Evolutionary conservation across 1,140 invertebrate species (phyloP), one percentile per base, ranked within the genome.

Genomic region (Orius insidiosus): DNA sequence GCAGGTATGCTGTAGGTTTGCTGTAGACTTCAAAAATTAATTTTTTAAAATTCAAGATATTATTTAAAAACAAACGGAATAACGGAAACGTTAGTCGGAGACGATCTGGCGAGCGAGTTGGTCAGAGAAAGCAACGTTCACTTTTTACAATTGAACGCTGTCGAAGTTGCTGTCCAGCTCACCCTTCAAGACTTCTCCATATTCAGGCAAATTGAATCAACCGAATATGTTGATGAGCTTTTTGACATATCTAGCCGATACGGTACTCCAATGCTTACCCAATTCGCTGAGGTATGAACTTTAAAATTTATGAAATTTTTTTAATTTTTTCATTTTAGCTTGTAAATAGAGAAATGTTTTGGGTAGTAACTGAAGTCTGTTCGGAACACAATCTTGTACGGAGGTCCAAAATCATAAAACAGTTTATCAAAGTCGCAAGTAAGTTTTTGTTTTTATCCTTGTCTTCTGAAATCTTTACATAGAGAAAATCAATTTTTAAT

Each of bases 291-390:
- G 61, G 71, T 74, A 52, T n/a, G n/a, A n/a, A n/a, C n/a, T n/a
- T n/a, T n/a, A n/a, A n/a, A n/a, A n/a, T n/a, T n/a, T n/a, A n/a
- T n/a, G n/a, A n/a, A n/a, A n/a, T n/a, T n/a, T n/a, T n/a, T n/a
- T n/a, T n/a, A n/a, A n/a, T 53, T 45, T 45, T 51, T 47, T 46
- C 45, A 40, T 58, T 57, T 10, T 54, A 69, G 63, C 70, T 98
- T 58, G 93, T 97, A 36, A 98, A 99, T 64, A 79, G 86, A 59
- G 95, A 99, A 69, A 98, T 98, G 88, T 99, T 97, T 66, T 99
- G 96, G 96, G 94, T 98, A 1, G 90, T 97, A 0, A 95, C 88
- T 2, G 94, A 98, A 71, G 83, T 99, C 14, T 93, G 92, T 54
- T 78, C 76, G 43, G 96, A 98, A 64, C 77, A 79, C 52, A 96